Base-by-base conservation (phyloP, 2,888 invertebrate genomes). In the Habrosyne pyritoides region DNA sequence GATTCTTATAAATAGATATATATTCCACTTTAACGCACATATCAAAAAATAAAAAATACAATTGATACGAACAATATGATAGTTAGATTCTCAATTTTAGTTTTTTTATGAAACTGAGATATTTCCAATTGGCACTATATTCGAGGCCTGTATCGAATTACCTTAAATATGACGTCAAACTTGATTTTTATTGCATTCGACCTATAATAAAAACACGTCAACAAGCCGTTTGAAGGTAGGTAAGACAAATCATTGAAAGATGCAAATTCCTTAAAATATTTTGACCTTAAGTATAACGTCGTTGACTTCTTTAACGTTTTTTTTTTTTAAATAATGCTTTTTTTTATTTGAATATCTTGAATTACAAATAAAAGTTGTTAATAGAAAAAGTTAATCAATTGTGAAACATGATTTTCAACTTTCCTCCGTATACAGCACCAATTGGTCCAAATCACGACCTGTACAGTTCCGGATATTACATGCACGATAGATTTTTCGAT, bases 401-500 rank as follows among this genome's bases (percentile, higher is more conserved):
- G 30, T 30, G 4, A 30, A 12, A 10, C 1, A 12, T 12, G 12
- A 12, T 30, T 12, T 12, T 12, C 30, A 28, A 49, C 18, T 28
- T n/a, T 18, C 18, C 28, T 49, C 28, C 10, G 18, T 10, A 10
- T 18, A n/a, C 18, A 56, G 58, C 66, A 67, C 61, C 56, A 68
- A 63, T 74, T 63, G 30, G 47, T 53, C 53, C 22, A 12, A 59
- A 56, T 67, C 71, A 68, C 64, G 60, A 64, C 49, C 26, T 52
- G 30, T 33, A n/a, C 50, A 69, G 67, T 77, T 69, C 72, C 71
- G 56, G 66, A 53, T 61, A 74, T 74, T 69, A 72, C 72, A 71
- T 66, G 73, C 75, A 63, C 62, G 61, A 67, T 73, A 60, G 59
- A 55, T 61, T 71, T 71, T 75, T 76, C 73, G 70, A 79, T 76